These are phyloP conservation scores for Caenorhabditis sinica DNA, from an alignment of 2,888 invertebrate genomes.

Conservation along the genomic window DNA sequence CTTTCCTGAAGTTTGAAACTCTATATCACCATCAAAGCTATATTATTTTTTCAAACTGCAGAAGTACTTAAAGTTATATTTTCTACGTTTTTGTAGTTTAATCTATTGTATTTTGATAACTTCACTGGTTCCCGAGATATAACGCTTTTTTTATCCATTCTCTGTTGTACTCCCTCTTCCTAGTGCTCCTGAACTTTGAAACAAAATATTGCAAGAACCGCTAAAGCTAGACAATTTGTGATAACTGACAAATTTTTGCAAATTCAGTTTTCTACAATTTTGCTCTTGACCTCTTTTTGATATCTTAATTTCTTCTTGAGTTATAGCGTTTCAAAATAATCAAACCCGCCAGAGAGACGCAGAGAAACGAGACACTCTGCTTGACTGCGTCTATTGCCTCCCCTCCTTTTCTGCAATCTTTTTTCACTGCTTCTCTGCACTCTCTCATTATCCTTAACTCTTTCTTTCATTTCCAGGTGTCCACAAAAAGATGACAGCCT, in stretches of 20 bases:
- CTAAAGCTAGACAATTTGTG: neutral
- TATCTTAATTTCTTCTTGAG: neutral
- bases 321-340: neutral
- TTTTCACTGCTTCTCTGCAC: neutral
- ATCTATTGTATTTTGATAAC: no score
- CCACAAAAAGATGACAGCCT: conserved; percentile 14
- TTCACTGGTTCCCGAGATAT: no score
- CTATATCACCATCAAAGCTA: no score
- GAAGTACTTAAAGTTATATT: no score
- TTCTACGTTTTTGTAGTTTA: no score
- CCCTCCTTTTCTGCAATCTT: neutral
- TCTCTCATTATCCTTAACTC: neutral
- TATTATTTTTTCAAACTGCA: no score
- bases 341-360: neutral
- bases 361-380: neutral
- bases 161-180: no score
- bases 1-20: no score
- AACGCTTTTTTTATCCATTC: no score
- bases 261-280: neutral
- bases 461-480: conserved; percentile 6
- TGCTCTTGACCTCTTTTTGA: neutral
- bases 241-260: neutral
- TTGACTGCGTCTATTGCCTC: neutral
- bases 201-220: no score
- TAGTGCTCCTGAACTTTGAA: no score